phyloP scores from a whole-genome alignment of 2,888 invertebrate species.

The Cosmia trapezina region DNA sequence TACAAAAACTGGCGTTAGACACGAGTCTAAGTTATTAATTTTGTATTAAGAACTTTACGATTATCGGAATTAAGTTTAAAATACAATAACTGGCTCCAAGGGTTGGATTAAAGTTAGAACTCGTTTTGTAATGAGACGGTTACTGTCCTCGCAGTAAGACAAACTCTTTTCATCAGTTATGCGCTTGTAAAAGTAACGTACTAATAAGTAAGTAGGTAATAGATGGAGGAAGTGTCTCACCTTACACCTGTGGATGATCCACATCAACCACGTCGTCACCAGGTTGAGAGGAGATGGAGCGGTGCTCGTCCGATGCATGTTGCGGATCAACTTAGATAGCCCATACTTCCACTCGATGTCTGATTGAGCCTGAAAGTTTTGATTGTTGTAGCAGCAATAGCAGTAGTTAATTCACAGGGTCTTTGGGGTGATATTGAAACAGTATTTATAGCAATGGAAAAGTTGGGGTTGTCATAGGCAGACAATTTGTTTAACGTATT shows the following conservation, averaged over 20 bases:
- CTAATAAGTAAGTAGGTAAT: background rate
- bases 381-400: slow-evolving; percentile 11
- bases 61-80: no score
- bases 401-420: background rate
- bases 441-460: background rate
- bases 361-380: slow-evolving; percentile 96
- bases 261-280: slow-evolving; percentile 97
- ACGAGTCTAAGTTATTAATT: no score
- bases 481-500: background rate
- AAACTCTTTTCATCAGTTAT: background rate
- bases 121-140: no score
- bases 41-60: no score
- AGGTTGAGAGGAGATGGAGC: slow-evolving; percentile 99
- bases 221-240: slow-evolving; percentile 76
- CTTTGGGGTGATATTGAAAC: background rate
- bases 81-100: no score
- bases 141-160: background rate
- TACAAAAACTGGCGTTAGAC: no score
- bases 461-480: background rate
- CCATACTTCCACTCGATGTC: slow-evolving; percentile 99
- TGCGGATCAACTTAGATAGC: slow-evolving; percentile 98
- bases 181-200: background rate
- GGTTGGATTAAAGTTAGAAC: no score
- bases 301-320: slow-evolving; percentile 99
- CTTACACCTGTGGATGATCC: slow-evolving; percentile 95